These are phyloP conservation scores for Mechanitis messenoides DNA, from an alignment of 2,888 invertebrate species.

Conservation along the genomic window DNA sequence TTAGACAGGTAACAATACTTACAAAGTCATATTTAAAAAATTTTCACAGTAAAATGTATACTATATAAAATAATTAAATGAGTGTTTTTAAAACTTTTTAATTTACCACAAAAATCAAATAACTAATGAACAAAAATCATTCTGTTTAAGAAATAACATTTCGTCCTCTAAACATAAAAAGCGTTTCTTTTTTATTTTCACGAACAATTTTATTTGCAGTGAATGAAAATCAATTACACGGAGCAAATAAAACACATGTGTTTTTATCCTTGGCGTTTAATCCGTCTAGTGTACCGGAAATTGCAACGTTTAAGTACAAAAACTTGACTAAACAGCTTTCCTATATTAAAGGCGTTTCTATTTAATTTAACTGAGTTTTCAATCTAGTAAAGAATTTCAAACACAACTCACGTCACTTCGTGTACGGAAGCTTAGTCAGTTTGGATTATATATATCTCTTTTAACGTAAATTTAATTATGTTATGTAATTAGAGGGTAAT, in stretches of 20 bases:
- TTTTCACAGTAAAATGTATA: too few relatives aligned
- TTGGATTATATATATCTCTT: not conserved
- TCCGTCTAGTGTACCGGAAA: conserved; percentile 21
- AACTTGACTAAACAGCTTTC: conserved; percentile 17
- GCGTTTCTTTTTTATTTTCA: conserved; percentile 14
- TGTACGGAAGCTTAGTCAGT: not conserved
- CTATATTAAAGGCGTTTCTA: conserved; percentile 11
- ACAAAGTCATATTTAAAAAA: too few relatives aligned
- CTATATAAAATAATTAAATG: too few relatives aligned
- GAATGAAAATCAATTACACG: conserved; percentile 21
- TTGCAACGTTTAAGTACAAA: conserved; percentile 19
- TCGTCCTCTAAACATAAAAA: conserved; percentile 11
- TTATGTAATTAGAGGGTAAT: too few relatives aligned
- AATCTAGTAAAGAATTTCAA: not conserved
- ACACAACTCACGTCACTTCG: not conserved
- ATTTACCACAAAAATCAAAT: too few relatives aligned
- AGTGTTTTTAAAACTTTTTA: too few relatives aligned
- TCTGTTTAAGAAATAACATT: not conserved
- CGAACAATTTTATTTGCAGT: conserved; percentile 14
- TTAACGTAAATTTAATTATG: too few relatives aligned
- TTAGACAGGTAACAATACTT: too few relatives aligned
- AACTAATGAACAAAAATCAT: too few relatives aligned
- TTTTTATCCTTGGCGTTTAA: conserved; percentile 24
- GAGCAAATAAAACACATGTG: conserved; percentile 21
- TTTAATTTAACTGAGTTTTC: not conserved